Evolutionary conservation across 2,797 vertebrate species (phyloP).

Genomic region (Cossypha polioptera): DNA sequence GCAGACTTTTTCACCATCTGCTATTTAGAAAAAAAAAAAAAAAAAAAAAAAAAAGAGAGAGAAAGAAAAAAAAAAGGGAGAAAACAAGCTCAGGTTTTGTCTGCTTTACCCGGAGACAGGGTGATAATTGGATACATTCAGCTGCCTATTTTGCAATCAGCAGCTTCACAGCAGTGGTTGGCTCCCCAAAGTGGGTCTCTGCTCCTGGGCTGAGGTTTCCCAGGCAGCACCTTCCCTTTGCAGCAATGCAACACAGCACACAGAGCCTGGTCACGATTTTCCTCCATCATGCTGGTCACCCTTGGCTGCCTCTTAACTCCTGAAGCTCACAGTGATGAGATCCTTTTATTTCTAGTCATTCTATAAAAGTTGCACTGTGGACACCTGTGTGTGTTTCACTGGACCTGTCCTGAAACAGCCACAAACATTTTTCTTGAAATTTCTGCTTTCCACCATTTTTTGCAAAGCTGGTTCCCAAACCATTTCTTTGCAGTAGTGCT

Average conservation of each 20-base stretch:
- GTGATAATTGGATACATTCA: slow-evolving; percentile 1
- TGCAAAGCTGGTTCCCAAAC: background rate
- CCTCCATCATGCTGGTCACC: accelerated
- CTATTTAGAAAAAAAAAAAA: background rate
- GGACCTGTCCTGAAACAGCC: background rate
- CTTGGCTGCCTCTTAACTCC: background rate
- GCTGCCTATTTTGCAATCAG: background rate
- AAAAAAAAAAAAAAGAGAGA: background rate
- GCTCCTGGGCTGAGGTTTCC: background rate
- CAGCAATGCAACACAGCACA: background rate
- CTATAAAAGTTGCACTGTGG: background rate
- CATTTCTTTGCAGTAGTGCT: background rate
- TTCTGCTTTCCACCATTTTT: background rate
- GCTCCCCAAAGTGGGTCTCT: background rate
- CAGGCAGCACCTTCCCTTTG: background rate
- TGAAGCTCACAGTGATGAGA: background rate
- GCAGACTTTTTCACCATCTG: slow-evolving; percentile 43
- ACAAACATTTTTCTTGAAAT: background rate
- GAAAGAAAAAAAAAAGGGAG: background rate
- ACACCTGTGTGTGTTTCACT: background rate
- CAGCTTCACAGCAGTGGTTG: background rate
- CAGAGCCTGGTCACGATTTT: background rate
- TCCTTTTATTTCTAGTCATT: background rate
- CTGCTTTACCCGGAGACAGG: slow-evolving; percentile 43
- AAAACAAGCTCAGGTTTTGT: slow-evolving; percentile 20